Percentiles rank a stretch among this genome's conserved stretches.
These are phyloP conservation scores for Tyto alba DNA, from an alignment of 2,113 vertebrate genomes.

Conservation along the genomic window DNA sequence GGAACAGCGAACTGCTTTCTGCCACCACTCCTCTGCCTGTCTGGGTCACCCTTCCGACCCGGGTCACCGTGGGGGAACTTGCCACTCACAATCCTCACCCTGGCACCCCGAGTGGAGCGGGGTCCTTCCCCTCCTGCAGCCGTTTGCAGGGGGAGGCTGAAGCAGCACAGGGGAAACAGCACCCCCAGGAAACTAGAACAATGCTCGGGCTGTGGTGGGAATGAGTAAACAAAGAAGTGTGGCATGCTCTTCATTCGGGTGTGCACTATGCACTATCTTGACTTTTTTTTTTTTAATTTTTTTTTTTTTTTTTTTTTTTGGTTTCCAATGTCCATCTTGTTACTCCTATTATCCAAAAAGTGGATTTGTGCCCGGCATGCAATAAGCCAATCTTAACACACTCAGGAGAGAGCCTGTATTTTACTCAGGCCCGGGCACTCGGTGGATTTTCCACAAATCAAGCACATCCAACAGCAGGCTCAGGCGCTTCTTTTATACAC, in stretches of 20 bases:
- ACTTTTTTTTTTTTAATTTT: no score
- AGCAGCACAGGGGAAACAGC: not conserved
- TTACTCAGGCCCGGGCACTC: no score
- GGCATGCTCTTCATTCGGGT: fast-evolving
- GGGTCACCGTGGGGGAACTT: not conserved
- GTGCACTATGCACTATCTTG: no score
- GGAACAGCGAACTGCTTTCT: not conserved
- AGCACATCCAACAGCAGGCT: no score
- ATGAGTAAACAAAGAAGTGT: fast-evolving
- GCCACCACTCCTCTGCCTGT: not conserved
- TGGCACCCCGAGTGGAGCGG: not conserved
- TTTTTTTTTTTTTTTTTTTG: fast-evolving
- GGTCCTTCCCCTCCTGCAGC: not conserved
- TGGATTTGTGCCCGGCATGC: no score
- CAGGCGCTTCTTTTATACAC: no score
- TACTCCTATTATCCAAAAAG: no score
- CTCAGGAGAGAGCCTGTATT: no score
- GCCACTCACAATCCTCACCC: not conserved
- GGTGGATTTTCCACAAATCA: no score
- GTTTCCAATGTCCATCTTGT: not conserved
- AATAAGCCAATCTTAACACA: no score
- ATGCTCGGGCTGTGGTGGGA: not conserved
- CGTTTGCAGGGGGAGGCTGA: not conserved
- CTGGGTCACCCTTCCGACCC: constrained; percentile 1
- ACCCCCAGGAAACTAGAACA: fast-evolving